Evolutionary conservation across 2,113 vertebrate species (phyloP).

Genomic region (Hyperopisus bebe): DNA sequence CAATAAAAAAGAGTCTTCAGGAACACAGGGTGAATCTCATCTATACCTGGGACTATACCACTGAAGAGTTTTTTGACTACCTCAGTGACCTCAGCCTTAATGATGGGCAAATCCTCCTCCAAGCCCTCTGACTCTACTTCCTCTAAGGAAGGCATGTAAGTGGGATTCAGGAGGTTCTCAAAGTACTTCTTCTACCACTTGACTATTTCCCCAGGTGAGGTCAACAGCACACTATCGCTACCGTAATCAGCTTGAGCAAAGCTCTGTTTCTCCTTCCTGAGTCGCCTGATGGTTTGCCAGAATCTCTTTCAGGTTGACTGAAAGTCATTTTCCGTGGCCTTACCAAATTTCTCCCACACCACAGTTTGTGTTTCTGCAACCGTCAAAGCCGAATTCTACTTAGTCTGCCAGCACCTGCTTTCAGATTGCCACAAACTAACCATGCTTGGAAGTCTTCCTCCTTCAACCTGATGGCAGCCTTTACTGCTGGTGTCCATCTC

Average conservation of each 20-base stretch:
- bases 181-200: not conserved
- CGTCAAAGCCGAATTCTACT: not conserved
- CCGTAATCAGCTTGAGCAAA: not conserved
- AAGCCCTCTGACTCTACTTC: not conserved
- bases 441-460: not conserved
- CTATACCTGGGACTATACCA: not conserved
- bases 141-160: not conserved
- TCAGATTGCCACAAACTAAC: not conserved
- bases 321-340: not conserved
- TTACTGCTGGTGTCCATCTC: not conserved
- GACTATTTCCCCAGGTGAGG: not conserved
- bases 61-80: not conserved
- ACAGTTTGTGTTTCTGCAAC: not conserved
- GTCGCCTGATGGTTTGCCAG: not conserved
- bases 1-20: not conserved
- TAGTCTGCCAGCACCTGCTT: not conserved
- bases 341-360: not conserved
- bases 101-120: not conserved
- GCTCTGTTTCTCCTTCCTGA: not conserved
- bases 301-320: not conserved
- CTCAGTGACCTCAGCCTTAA: not conserved
- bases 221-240: not conserved
- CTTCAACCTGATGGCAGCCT: not conserved
- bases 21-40: not conserved
- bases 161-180: not conserved